Conservation (phyloP, 2,113 vertebrate species). For the Lagopus muta region DNA sequence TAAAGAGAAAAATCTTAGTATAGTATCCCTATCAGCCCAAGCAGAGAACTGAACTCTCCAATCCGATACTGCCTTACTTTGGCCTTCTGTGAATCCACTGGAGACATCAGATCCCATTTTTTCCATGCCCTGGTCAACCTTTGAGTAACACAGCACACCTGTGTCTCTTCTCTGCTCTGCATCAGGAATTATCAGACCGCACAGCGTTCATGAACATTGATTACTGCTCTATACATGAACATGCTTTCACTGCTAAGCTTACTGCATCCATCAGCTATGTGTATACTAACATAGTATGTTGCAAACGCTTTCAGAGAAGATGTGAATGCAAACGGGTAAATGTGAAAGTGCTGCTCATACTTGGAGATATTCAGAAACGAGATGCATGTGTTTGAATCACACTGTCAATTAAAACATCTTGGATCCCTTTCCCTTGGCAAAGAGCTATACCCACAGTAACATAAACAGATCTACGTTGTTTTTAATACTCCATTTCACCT, state of each 20-base stretch:
- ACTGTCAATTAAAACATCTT: constrained; percentile 26
- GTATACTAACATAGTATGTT: neutral
- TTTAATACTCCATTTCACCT: constrained; percentile 52
- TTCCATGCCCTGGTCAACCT: neutral
- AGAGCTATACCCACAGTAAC: neutral
- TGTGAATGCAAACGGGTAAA: neutral
- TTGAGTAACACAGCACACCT: neutral
- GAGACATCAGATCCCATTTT: neutral
- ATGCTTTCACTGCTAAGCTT: neutral
- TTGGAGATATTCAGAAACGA: neutral
- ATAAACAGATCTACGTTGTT: constrained; percentile 63
- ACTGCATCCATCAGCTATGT: fast-evolving
- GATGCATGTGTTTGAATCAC: neutral
- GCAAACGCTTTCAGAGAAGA: neutral
- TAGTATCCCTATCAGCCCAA: neutral
- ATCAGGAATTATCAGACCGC: neutral
- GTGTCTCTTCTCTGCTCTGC: neutral
- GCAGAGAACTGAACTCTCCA: neutral
- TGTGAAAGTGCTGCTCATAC: fast-evolving
- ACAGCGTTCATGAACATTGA: neutral
- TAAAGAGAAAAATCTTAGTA: neutral
- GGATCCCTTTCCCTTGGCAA: constrained; percentile 27
- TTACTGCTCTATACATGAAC: neutral
- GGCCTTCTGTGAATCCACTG: neutral
- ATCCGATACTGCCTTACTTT: neutral